phyloP scores from a whole-genome alignment of 2,888 invertebrate genomes.

The Polymixis lichenea region DNA sequence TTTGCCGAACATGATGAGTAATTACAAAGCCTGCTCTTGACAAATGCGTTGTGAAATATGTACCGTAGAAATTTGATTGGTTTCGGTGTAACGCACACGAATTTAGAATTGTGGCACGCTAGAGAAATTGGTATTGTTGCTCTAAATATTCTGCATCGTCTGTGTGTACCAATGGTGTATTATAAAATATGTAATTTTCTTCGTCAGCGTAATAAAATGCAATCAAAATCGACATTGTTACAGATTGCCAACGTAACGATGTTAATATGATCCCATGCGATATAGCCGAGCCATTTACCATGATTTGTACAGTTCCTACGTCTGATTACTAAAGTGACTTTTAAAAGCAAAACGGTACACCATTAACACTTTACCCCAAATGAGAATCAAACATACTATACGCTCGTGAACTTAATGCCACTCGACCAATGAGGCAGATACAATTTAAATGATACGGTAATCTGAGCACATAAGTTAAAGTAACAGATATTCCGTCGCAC shows the following conservation, averaged over 20 bases:
- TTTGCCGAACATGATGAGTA: conserved; percentile 85
- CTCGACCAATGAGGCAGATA: conserved; percentile 52
- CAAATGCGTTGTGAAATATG: conserved; percentile 88
- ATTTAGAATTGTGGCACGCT: conserved; percentile 51
- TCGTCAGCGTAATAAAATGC: conserved; percentile 1
- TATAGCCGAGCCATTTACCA: neutral
- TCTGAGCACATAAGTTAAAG: conserved; percentile 58
- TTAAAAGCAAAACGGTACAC: neutral
- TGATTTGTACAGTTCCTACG: neutral
- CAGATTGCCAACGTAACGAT: conserved; percentile 8
- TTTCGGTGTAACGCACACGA: conserved; percentile 72
- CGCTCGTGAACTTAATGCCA: conserved; percentile 47
- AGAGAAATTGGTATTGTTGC: conserved; percentile 38
- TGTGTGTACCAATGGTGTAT: conserved; percentile 14
- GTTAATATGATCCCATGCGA: no score
- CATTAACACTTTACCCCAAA: conserved; percentile 7
- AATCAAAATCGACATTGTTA: neutral
- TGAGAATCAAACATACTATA: conserved; percentile 27
- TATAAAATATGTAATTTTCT: conserved; percentile 24
- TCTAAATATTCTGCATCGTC: conserved; percentile 39
- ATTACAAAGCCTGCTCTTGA: conserved; percentile 86
- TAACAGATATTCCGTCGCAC: conserved; percentile 60
- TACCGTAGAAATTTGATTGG: conserved; percentile 86
- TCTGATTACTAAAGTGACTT: no score
- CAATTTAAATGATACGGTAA: conserved; percentile 60